Conservation (phyloP, 2,888 invertebrate species). For the Drosophila helvetica region DNA sequence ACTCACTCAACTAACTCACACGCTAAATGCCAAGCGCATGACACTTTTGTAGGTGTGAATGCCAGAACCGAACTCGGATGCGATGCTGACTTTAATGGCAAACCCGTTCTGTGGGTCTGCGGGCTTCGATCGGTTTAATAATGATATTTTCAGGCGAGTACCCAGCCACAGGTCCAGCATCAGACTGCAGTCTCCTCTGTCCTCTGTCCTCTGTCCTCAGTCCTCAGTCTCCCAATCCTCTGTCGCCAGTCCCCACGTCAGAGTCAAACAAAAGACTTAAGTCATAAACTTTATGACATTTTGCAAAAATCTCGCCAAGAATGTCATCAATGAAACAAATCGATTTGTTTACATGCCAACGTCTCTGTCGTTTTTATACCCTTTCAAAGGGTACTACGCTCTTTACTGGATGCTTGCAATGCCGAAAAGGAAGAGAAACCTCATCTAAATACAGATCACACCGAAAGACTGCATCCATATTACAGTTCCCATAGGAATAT, state of each 20-base stretch:
- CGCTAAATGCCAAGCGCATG: constrained; percentile 72
- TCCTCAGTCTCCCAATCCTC: constrained; percentile 14
- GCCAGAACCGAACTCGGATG: constrained; percentile 20
- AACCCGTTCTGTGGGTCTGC: constrained; percentile 44
- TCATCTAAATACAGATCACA: no score
- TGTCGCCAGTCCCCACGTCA: constrained; percentile 25
- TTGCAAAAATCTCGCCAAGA: constrained; percentile 79
- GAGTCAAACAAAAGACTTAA: constrained; percentile 82
- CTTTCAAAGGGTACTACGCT: background rate
- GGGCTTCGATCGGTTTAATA: constrained; percentile 68
- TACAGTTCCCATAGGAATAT: no score
- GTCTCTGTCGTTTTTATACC: constrained; percentile 31
- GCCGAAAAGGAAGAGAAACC: background rate
- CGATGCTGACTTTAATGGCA: constrained; percentile 40
- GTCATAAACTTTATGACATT: constrained; percentile 83
- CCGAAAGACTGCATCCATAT: no score
- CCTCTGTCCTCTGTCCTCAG: constrained; percentile 9
- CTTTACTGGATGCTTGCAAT: background rate
- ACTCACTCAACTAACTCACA: constrained; percentile 25
- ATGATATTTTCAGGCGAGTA: constrained; percentile 63
- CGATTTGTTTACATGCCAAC: constrained; percentile 81
- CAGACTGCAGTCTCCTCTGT: background rate
- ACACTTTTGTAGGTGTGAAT: constrained; percentile 57
- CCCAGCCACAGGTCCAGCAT: constrained; percentile 19
- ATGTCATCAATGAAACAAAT: constrained; percentile 83